Conservation (phyloP, 2,797 vertebrate species). For the Oreortyx pictus region DNA sequence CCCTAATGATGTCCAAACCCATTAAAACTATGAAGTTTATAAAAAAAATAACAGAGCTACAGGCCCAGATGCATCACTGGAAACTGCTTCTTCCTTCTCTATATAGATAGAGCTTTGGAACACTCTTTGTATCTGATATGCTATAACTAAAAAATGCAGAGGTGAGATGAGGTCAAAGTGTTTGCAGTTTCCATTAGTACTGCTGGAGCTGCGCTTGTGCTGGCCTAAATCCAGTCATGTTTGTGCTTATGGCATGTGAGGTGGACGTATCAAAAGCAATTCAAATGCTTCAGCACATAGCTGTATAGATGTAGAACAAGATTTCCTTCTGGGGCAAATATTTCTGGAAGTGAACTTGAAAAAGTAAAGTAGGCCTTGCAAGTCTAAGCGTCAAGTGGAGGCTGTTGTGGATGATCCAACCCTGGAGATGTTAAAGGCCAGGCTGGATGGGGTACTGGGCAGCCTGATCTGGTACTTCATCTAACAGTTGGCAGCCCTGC, state of each 20-base stretch:
- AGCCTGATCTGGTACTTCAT: no score
- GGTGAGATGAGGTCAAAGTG: neutral
- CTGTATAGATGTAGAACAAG: neutral
- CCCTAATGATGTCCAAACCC: neutral
- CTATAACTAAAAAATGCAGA: neutral
- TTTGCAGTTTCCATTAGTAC: neutral
- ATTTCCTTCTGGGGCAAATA: neutral
- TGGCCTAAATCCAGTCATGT: neutral
- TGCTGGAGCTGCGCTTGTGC: neutral
- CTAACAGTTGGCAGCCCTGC: no score
- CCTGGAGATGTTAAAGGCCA: no score
- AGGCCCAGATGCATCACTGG: neutral
- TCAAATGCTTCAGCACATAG: neutral
- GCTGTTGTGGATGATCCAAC: neutral
- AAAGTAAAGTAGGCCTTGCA: neutral
- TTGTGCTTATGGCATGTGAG: neutral
- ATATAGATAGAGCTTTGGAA: neutral
- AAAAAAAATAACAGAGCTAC: neutral
- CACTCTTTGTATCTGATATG: neutral
- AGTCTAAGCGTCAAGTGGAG: neutral
- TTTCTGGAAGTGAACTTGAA: neutral
- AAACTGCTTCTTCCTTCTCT: neutral
- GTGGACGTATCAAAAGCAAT: neutral
- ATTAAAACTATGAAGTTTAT: neutral
- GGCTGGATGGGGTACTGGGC: no score